Evolutionary conservation across 1,140 invertebrate species (phyloP), one percentile per base, ranked within the genome.

Genomic region (Neodiprion fabricii): DNA sequence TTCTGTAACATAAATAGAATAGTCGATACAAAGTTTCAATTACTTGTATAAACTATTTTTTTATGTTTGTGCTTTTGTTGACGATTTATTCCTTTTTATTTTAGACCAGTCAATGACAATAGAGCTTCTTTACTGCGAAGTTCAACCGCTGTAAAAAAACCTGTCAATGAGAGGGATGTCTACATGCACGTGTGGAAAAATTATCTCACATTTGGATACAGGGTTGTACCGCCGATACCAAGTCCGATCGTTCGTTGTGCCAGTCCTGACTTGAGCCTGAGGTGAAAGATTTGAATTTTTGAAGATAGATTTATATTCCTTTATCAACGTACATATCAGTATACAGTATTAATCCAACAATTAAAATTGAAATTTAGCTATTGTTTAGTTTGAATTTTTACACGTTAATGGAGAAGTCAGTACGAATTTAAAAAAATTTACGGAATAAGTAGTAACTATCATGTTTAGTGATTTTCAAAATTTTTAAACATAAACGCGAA

Each of bases 161-260:
- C 95, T 48, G 92, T 95, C 61, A 97, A 95, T 78, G 96, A 98
- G 88, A 89, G 96, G 79, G 97, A 99, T 85, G 91, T 96, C 66
- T 97, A 98, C 85, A 93, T 99, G 89, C 93, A 95, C 84, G 91
- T 98, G 0, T 99, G 97, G 97, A 95, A 97, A 82, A 98, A 98
- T 89, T 99, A 99, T 87, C 92, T 98, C 71, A 96, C 96, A 11
- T 95, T 98, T 89, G 96, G 97, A 3, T 99, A 98, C 89, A 91
- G 96, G 75, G 94, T 99, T 9, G 97, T 98, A 1, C 95, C 96
- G 61, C 93, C 95, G 21, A 91, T 92, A 48, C 93, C 95, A 0
- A 95, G 92, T 81, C 93, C 95, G 0, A 91, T 96, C 2, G 91
- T 96, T 23, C 91, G 97, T 48, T 98, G 96, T 86, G 96, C 95